Base-by-base conservation (phyloP, 2,797 vertebrate species). In the Gymnoscopelus microlampas region DNA sequence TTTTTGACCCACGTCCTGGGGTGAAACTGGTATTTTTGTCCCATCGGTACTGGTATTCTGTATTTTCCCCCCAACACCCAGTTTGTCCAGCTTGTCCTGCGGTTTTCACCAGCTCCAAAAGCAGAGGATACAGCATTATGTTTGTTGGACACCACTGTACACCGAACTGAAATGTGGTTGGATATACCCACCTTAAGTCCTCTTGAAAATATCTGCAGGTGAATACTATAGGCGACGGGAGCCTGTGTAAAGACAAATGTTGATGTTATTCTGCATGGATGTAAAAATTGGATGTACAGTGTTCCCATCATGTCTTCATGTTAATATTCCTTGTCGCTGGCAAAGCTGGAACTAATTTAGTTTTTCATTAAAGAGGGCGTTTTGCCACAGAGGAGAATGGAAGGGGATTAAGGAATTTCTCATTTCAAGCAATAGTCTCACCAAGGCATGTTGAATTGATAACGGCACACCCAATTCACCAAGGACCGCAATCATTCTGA, bases 191-290 rank as follows among this genome's bases (percentile, higher is more conserved):
- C 61, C 53, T 51, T 3, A 3, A 68, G 60, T 56, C 15, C 55
- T 82, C 81, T 84, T 81, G 57, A 78, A 63, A 73, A 74, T 60
- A 74, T 81, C 82, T 83, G 65, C 74, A 59, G 61, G 68, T 73
- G 74, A 61, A 12, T 23, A 60, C 26, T 29, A 4, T 29, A 29
- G 60, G 60, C 24, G n/a, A 14, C 14, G 48, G 23, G 56, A 72
- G 63, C 47, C 69, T 51, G 14, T 24, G 9, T 53, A n/a, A 19
- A 29, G 11, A 53, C 6, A 54, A 35, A 54, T 54, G 54, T 56
- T 26, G 49, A 79, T 80, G 73, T 89, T 69, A 88, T 54, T 87
- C 82, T 90, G 89, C 89, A 90, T 89, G 88, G 84, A 79, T 87
- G 79, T 91, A 56, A 81, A 76, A 66, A 75, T 76, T 86, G 82